These are phyloP conservation scores for Triplophysa bombifrons DNA, from an alignment of 2,797 vertebrate genomes.

Conservation along the genomic window DNA sequence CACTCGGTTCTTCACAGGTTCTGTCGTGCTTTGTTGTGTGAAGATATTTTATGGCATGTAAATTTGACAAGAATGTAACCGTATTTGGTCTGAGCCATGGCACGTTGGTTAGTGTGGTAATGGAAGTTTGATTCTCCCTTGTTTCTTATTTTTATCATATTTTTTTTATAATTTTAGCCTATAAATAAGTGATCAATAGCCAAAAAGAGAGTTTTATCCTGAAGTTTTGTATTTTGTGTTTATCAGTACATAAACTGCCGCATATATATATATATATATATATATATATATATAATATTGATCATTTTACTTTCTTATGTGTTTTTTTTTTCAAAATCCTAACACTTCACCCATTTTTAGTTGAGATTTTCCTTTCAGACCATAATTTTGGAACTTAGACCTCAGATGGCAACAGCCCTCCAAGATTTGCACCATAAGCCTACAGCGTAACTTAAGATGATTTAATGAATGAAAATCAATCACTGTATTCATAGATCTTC, in stretches of 20 bases:
- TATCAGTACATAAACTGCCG: no score
- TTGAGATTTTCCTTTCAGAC: background rate
- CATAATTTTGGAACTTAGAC: background rate
- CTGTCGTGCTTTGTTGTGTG: background rate
- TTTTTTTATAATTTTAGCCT: no score
- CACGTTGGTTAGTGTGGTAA: background rate
- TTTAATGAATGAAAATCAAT: conserved; percentile 37
- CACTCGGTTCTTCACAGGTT: conserved; percentile 22
- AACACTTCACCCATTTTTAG: background rate
- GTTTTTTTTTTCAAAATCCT: background rate
- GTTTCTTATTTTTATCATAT: no score
- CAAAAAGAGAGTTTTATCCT: no score
- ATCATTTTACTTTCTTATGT: no score
- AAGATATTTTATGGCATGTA: background rate
- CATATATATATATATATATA: no score
- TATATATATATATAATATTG: no score
- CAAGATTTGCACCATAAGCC: conserved; percentile 10
- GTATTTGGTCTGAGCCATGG: background rate
- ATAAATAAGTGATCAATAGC: no score
- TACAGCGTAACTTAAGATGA: conserved; percentile 25
- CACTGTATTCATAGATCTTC: conserved; percentile 45
- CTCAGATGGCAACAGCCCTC: background rate
- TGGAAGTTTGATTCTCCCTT: no score
- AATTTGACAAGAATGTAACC: background rate
- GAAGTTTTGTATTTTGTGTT: no score